These are phyloP conservation scores for Tetramorium simillimum DNA, from an alignment of 1,140 invertebrate species.

Conservation along the genomic window DNA sequence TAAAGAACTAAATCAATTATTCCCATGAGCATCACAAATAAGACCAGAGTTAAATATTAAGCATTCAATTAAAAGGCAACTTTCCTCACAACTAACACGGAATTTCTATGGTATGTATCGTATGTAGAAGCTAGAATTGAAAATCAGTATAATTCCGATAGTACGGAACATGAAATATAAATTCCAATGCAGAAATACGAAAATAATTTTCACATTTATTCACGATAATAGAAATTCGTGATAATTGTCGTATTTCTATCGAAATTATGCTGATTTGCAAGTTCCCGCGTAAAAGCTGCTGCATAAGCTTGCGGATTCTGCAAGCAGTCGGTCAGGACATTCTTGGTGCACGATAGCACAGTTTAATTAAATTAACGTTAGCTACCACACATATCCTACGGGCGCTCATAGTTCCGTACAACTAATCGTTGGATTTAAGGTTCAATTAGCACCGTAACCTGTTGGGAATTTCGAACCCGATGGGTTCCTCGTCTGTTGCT, in stretches of 20 bases:
- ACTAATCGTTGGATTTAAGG: slow-evolving; percentile 76
- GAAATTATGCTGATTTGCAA: slow-evolving; percentile 27
- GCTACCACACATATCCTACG: slow-evolving; percentile 58
- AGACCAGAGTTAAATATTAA: slow-evolving; percentile 31
- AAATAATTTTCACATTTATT: slow-evolving; percentile 15
- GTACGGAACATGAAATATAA: neutral
- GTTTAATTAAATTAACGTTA: slow-evolving; percentile 82
- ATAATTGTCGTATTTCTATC: slow-evolving; percentile 3
- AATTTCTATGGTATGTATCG: neutral
- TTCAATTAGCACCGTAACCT: slow-evolving; percentile 71
- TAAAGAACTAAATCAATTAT: slow-evolving; percentile 36
- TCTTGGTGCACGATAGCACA: slow-evolving; percentile 60
- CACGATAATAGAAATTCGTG: neutral
- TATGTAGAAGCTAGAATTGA: neutral
- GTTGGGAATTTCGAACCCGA: slow-evolving; percentile 6
- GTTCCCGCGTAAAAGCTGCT: neutral
- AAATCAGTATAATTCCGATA: neutral
- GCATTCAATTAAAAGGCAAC: neutral
- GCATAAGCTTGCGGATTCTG: neutral
- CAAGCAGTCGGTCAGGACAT: slow-evolving; percentile 62
- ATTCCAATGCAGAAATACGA: neutral
- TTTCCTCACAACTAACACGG: neutral
- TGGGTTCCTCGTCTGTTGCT: neutral
- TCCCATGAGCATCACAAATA: neutral
- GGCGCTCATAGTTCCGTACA: slow-evolving; percentile 74